Percentiles rank a stretch among this genome's conserved stretches.
Conservation (phyloP, 1,140 invertebrate species). For the Diachasma alloeum region DNA sequence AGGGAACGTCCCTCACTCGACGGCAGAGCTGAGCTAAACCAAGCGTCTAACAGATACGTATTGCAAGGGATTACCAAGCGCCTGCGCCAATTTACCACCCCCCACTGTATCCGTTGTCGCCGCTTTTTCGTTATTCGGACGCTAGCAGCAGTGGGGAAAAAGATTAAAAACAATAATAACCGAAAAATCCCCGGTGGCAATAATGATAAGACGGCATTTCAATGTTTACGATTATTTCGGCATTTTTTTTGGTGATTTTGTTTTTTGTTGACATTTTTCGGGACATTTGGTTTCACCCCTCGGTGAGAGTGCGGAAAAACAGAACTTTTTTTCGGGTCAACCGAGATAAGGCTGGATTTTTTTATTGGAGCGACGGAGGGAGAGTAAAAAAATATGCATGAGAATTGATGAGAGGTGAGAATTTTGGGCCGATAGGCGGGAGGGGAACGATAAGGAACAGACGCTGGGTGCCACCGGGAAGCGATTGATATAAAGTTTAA, state of each 20-base stretch:
- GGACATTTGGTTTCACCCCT: background rate
- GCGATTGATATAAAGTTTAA: background rate
- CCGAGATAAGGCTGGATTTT: background rate
- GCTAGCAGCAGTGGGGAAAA: too few species aligned
- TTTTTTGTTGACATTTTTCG: background rate
- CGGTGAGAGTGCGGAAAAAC: background rate
- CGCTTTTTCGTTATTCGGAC: background rate
- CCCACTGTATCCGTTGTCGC: too few species aligned
- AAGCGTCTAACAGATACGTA: background rate
- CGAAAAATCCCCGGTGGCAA: too few species aligned
- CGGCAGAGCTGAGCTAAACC: background rate
- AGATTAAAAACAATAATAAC: too few species aligned
- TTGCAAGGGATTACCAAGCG: background rate
- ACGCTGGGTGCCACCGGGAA: background rate
- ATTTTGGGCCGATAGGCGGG: background rate
- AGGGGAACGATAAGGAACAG: background rate
- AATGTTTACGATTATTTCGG: too few species aligned
- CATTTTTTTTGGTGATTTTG: background rate
- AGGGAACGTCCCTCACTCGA: constrained; percentile 8
- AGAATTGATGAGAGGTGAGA: background rate
- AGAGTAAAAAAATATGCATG: background rate
- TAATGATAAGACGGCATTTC: too few species aligned
- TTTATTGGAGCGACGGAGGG: background rate
- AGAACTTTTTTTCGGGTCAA: background rate
- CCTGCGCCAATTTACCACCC: background rate